A percentile compares a stretch with the other conserved stretches of the same genome.
Evolutionary conservation across 2,888 invertebrate genomes (phyloP).

Genomic region (Venustoraphidia nigricollis): DNA sequence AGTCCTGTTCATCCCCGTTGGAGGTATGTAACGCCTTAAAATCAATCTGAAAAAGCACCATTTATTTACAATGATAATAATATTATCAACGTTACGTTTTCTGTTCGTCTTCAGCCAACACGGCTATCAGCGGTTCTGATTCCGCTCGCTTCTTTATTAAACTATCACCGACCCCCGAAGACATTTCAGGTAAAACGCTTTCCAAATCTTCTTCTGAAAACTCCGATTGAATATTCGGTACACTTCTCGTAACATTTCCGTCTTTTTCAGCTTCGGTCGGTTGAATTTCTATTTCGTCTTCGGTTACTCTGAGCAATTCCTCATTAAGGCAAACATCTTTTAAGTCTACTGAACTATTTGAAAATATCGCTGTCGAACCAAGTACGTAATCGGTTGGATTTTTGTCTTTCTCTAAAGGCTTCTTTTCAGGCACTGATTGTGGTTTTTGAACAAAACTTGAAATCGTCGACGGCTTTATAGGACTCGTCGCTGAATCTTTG

Average conservation of each 20-base stretch:
- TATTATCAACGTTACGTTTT: background rate
- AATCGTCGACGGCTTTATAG: slow-evolving; percentile 17
- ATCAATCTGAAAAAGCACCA: no score
- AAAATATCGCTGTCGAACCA: slow-evolving; percentile 63
- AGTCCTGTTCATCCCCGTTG: no score
- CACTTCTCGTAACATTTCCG: slow-evolving; percentile 34
- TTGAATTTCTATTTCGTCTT: slow-evolving; percentile 22
- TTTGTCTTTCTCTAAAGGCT: slow-evolving; percentile 5
- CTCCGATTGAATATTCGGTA: slow-evolving; percentile 40
- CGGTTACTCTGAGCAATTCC: slow-evolving; percentile 39
- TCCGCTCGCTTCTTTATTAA: slow-evolving; percentile 41
- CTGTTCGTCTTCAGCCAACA: slow-evolving; percentile 27
- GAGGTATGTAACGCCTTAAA: no score
- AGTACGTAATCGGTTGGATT: slow-evolving; percentile 40
- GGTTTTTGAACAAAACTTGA: slow-evolving; percentile 11
- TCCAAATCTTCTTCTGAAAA: slow-evolving; percentile 22
- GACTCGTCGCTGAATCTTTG: slow-evolving; percentile 26
- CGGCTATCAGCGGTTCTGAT: slow-evolving; percentile 45
- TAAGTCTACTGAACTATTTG: slow-evolving; percentile 72
- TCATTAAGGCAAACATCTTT: slow-evolving; percentile 73
- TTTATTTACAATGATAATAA: no score
- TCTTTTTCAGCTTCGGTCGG: slow-evolving; percentile 14
- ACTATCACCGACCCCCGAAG: slow-evolving; percentile 20
- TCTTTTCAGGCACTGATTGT: slow-evolving; percentile 8
- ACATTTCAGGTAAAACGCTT: slow-evolving; percentile 10